Evolutionary conservation across 2,113 vertebrate genomes (phyloP), one percentile per base, ranked within the genome.

Genomic region (Campylomormyrus tamandua): DNA sequence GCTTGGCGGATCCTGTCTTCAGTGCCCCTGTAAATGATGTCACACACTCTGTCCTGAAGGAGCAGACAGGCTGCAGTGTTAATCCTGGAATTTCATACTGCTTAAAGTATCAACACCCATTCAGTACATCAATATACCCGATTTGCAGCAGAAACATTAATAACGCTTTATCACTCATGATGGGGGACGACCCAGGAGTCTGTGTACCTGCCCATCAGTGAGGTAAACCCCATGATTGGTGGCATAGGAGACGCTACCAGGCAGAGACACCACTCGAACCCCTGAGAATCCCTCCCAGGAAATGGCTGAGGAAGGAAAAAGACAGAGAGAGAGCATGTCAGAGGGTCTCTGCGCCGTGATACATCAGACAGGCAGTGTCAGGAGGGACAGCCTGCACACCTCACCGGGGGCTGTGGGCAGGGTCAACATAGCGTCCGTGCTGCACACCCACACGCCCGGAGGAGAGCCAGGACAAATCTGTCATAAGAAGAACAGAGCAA

Each of bases 361-460:
- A 5, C 5, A 4, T 6, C n/a, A 48, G 35, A 9, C 11, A 6
- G 27, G 31, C 27, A 3, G 74, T 24, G 35, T 66, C 35, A 49
- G 85, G 27, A 35, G 10, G 35, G 7, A 19, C 35, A 24, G 35
- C 17, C 7, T 42, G 9, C 3, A 13, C 35, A 6, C 27, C 96
- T 95, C 39, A 99, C 98, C 92, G 27, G 96, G 96, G 87, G 92
- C 84, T 0, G 92, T 89, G 0, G 97, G 97, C 49, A 99, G 27
- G 0, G 91, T 94, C 87, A 99, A 95, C 89, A 98, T 95, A 97
- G 97, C 97, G 92, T 99, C 98, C 0, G 98, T 99, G 94, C 98
- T 98, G 95, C 98, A 98, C 89, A 99, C 97, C 98, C 98, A 99
- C 39, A 99, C 96, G 0, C 98, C 98, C 0, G 98, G 97, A 0